Percentiles rank a stretch among this genome's conserved stretches.
phyloP scores from a whole-genome alignment of 2,113 vertebrate genomes.

The Nothobranchius kuhntae region DNA sequence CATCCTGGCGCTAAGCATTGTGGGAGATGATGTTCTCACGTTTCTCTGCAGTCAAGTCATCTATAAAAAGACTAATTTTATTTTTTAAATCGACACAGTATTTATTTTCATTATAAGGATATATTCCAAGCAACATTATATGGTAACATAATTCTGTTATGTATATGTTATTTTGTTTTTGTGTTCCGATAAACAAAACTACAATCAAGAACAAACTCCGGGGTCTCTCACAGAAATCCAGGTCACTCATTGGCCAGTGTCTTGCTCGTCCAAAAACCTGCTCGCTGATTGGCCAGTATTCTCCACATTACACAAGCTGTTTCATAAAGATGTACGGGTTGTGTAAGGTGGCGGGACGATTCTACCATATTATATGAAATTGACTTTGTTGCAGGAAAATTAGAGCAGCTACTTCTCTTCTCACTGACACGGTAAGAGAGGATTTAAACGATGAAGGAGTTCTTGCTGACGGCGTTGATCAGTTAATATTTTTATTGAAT shows the following conservation, averaged over 20 bases:
- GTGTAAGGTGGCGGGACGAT: slow-evolving; percentile 47
- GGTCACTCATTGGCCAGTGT: slow-evolving; percentile 47
- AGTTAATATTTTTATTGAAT: no score
- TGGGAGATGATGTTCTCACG: slow-evolving; percentile 56
- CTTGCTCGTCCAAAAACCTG: background rate
- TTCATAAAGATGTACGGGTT: slow-evolving; percentile 59
- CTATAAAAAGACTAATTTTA: no score
- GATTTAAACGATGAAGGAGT: no score
- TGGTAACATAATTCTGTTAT: background rate
- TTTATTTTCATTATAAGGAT: background rate
- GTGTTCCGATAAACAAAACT: background rate
- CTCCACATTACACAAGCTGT: slow-evolving; percentile 67
- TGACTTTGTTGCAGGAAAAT: background rate
- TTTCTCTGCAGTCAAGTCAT: fast-evolving
- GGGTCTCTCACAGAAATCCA: background rate
- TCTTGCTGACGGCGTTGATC: background rate
- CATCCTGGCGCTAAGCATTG: background rate
- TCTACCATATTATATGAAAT: background rate
- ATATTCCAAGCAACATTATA: background rate
- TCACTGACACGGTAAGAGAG: slow-evolving; percentile 44
- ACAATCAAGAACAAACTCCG: slow-evolving; percentile 12
- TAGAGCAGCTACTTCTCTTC: background rate
- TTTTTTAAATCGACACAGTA: background rate
- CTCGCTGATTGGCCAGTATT: slow-evolving; percentile 58
- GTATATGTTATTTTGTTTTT: fast-evolving